Evolutionary conservation across 2,113 vertebrate species (phyloP).

Genomic region (Oreamnos americanus): DNA sequence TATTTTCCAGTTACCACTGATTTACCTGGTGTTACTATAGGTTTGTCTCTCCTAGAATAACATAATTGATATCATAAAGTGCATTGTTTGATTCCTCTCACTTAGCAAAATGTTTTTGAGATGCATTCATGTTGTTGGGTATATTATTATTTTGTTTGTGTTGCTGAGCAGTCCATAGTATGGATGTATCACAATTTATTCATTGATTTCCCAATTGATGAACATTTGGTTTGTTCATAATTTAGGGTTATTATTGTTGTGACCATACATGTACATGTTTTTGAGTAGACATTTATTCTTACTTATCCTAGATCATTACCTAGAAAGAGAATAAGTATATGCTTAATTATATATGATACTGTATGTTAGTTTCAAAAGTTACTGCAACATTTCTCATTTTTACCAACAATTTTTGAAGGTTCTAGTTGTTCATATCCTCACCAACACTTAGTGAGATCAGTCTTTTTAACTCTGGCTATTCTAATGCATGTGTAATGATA

Average conservation of each 20-base stretch:
- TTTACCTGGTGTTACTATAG: background rate
- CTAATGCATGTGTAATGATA: background rate
- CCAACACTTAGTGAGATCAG: background rate
- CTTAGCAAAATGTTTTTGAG: background rate
- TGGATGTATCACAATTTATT: background rate
- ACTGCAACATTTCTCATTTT: background rate
- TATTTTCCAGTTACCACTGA: background rate
- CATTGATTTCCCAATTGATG: background rate
- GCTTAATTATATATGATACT: background rate
- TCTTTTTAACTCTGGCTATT: background rate
- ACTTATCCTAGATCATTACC: background rate
- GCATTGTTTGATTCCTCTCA: background rate
- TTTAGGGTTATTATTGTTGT: background rate
- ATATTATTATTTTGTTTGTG: background rate
- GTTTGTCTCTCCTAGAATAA: background rate
- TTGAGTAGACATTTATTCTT: background rate
- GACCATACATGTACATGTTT: background rate
- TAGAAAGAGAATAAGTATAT: background rate
- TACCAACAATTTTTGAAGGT: background rate
- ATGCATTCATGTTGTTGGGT: background rate
- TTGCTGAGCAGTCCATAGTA: background rate
- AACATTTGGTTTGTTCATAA: background rate
- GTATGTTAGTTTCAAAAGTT: background rate
- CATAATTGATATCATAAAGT: background rate
- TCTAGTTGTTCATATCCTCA: background rate